Conservation (phyloP, 1,140 invertebrate genomes). For the Zaprionus gabonicus region DNA sequence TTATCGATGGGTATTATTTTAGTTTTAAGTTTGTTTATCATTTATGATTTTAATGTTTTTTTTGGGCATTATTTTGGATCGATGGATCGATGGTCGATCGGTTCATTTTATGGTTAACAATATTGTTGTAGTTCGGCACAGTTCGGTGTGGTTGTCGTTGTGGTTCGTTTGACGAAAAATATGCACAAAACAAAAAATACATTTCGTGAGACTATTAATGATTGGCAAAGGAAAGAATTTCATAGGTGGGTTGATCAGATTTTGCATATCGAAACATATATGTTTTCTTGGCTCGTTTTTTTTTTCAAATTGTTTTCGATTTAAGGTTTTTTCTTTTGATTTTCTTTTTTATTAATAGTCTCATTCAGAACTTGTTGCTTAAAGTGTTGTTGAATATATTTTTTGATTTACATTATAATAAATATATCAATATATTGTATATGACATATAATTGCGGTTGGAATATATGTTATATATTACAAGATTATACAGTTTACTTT, state of each 20-base stretch:
- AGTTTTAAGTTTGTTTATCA: conserved; percentile 43
- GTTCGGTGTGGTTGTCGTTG: conserved; percentile 66
- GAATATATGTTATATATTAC: conserved; percentile 57
- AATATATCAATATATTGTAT: conserved; percentile 35
- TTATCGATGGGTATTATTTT: conserved; percentile 25
- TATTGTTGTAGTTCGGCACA: conserved; percentile 59
- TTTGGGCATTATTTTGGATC: conserved; percentile 5
- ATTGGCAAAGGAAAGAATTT: conserved; percentile 56
- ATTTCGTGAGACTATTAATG: conserved; percentile 84
- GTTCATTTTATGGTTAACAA: conserved; percentile 46
- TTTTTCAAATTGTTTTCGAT: conserved; percentile 18
- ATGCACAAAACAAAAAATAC: conserved; percentile 83
- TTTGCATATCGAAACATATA: conserved; percentile 23
- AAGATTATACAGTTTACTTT: conserved; percentile 33
- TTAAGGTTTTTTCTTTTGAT: conserved; percentile 11
- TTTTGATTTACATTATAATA: conserved; percentile 73
- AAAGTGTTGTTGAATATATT: conserved; percentile 82
- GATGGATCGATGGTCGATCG: neutral
- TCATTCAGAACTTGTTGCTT: conserved; percentile 84
- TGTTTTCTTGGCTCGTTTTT: neutral
- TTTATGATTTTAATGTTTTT: conserved; percentile 38
- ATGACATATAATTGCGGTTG: conserved; percentile 22
- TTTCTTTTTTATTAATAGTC: conserved; percentile 76
- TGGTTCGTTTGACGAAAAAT: conserved; percentile 75
- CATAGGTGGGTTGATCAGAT: conserved; percentile 41